Percentiles rank a stretch among this genome's conserved stretches.
Conservation (phyloP, 2,888 invertebrate genomes). For the Parnassius orleans region DNA sequence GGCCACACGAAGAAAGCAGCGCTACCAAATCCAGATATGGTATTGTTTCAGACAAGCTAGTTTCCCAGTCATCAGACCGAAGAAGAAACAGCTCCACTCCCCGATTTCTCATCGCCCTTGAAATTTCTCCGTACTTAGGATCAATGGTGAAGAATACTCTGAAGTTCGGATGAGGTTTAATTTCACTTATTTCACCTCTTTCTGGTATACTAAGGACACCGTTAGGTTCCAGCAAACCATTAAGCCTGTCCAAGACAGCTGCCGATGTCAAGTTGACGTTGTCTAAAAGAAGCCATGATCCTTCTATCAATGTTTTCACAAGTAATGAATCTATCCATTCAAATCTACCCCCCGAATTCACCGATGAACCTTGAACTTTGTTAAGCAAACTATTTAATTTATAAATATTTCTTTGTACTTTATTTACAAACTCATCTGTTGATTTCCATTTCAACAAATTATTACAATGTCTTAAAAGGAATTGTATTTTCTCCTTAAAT, state of each 20-base stretch:
- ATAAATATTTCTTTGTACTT: constrained; percentile 47
- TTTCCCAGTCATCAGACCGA: constrained; percentile 54
- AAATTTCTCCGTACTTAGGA: constrained; percentile 96
- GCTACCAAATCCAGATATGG: constrained; percentile 68
- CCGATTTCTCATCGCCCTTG: constrained; percentile 98
- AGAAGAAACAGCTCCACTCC: constrained; percentile 91
- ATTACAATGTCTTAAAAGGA: constrained; percentile 51
- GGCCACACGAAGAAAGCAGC: constrained; percentile 62
- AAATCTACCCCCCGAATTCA: constrained; percentile 93
- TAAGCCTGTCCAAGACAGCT: constrained; percentile 97
- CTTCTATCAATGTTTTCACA: constrained; percentile 90
- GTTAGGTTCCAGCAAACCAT: constrained; percentile 95
- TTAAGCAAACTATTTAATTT: constrained; percentile 60
- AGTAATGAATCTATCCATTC: constrained; percentile 96
- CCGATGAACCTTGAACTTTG: constrained; percentile 79
- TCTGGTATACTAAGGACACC: constrained; percentile 95
- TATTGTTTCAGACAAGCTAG: constrained; percentile 55
- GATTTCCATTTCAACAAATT: constrained; percentile 42
- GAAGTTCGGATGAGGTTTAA: constrained; percentile 94
- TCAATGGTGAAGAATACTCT: constrained; percentile 97
- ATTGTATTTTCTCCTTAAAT: constrained; percentile 56
- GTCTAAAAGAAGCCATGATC: constrained; percentile 92
- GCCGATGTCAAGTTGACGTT: constrained; percentile 98
- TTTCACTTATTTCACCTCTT: constrained; percentile 90
- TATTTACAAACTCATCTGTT: constrained; percentile 31